Evolutionary conservation across 2,113 vertebrate genomes (phyloP).

Genomic region (Sciurus niger): DNA sequence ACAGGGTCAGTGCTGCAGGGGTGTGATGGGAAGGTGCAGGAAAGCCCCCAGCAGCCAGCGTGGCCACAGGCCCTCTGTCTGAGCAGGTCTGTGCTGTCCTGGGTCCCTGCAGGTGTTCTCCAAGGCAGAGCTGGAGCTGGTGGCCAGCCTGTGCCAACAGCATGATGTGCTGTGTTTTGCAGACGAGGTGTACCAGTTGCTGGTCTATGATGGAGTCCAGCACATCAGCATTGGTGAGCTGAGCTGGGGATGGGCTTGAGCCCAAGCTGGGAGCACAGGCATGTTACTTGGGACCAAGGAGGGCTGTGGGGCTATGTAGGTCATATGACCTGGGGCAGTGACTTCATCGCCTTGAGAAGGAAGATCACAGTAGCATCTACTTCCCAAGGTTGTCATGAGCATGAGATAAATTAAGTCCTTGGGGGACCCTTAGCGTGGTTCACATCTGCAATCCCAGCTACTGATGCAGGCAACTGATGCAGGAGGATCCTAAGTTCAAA

Average conservation of each 20-base stretch:
- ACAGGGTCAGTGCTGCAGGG: not conserved
- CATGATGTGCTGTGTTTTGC: conserved; percentile 94
- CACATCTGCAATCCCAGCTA: not conserved
- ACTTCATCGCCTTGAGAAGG: not conserved
- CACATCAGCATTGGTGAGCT: conserved; percentile 94
- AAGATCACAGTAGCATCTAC: not conserved
- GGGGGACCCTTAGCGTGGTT: not conserved
- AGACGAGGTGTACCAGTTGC: conserved; percentile 98
- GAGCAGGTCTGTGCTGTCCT: not conserved
- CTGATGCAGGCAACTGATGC: not conserved
- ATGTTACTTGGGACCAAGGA: not conserved
- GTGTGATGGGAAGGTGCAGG: not conserved
- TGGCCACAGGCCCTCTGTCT: accelerated
- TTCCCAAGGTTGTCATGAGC: not conserved
- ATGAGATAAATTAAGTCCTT: not conserved
- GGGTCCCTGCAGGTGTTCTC: conserved; percentile 92
- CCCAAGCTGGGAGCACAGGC: not conserved
- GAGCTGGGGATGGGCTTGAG: accelerated
- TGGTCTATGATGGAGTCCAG: conserved; percentile 92
- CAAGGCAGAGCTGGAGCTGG: conserved; percentile 91
- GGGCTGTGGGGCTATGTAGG: not conserved
- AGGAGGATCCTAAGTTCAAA: not conserved
- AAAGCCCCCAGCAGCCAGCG: not conserved
- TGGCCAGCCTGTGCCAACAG: conserved; percentile 94
- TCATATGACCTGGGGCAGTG: not conserved